A percentile compares a stretch with the other conserved stretches of the same genome.
These are phyloP conservation scores for Amiota communis DNA, from an alignment of 2,888 invertebrate genomes.

Conservation along the genomic window DNA sequence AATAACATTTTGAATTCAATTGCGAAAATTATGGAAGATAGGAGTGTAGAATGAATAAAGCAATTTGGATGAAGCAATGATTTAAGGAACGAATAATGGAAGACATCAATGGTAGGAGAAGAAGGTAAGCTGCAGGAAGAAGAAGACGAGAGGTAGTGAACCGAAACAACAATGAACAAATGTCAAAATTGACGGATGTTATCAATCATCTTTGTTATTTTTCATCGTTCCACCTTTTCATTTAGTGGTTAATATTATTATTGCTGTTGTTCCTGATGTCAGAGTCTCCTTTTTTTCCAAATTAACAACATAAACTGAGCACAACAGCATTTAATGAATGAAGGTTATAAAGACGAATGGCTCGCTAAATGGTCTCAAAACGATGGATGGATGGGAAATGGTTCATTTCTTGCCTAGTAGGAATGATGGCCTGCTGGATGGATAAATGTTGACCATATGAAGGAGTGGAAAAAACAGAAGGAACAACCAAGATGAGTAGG, in stretches of 20 bases:
- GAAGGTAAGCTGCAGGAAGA: too few relatives aligned
- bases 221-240: neutral
- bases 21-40: too few relatives aligned
- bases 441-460: too few relatives aligned
- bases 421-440: constrained; percentile 14
- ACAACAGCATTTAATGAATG: constrained; percentile 64
- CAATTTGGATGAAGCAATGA: too few relatives aligned
- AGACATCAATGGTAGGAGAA: too few relatives aligned
- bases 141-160: neutral
- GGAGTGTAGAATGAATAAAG: too few relatives aligned
- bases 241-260: neutral
- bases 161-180: constrained; percentile 38
- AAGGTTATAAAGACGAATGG: constrained; percentile 61
- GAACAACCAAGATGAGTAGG: too few relatives aligned
- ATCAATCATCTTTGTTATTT: constrained; percentile 58
- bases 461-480: too few relatives aligned
- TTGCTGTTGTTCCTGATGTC: constrained; percentile 4
- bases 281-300: constrained; percentile 46
- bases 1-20: too few relatives aligned
- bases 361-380: neutral
- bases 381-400: constrained; percentile 32
- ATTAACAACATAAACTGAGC: constrained; percentile 39
- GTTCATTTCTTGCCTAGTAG: too few relatives aligned
- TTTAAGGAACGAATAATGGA: too few relatives aligned
- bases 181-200: constrained; percentile 67